Conservation (phyloP, 2,113 vertebrate genomes). For the Diadophis punctatus region DNA sequence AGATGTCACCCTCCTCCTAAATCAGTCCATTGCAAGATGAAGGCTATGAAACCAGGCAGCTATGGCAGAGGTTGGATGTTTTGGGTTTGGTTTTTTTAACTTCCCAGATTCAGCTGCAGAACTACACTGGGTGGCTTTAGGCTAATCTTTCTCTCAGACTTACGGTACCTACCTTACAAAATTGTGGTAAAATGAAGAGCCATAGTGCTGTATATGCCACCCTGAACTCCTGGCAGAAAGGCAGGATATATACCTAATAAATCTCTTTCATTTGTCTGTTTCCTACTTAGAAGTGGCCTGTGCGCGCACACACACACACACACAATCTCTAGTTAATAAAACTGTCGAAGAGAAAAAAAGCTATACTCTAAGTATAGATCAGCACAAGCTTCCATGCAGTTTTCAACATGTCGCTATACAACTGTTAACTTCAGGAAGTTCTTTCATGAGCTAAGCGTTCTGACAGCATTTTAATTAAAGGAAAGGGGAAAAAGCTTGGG, state of each 20-base stretch:
- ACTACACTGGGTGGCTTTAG: not conserved
- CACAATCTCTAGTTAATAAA: slow-evolving; percentile 15
- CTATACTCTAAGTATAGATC: slow-evolving; percentile 19
- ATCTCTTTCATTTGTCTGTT: slow-evolving; percentile 1
- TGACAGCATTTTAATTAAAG: slow-evolving; percentile 57
- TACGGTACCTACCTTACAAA: not conserved
- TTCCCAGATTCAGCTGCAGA: not conserved
- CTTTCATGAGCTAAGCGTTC: slow-evolving; percentile 49
- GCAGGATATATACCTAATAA: slow-evolving; percentile 16
- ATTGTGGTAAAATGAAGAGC: not conserved
- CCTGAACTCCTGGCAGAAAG: not conserved
- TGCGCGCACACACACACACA: not conserved
- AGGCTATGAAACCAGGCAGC: not conserved
- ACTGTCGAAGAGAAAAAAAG: slow-evolving; percentile 33
- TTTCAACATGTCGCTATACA: slow-evolving; percentile 33
- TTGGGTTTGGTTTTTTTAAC: not conserved
- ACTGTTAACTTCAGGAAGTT: slow-evolving; percentile 48
- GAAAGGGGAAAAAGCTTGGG: slow-evolving; percentile 42
- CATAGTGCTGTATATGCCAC: not conserved
- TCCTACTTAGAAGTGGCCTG: not conserved
- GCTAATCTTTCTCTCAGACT: not conserved
- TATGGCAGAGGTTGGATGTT: not conserved
- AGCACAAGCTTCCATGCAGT: slow-evolving; percentile 41
- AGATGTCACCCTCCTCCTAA: not conserved
- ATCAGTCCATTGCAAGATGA: not conserved